phyloP scores from a whole-genome alignment of 1,140 invertebrate genomes.

The Rhizoglyphus robini region DNA sequence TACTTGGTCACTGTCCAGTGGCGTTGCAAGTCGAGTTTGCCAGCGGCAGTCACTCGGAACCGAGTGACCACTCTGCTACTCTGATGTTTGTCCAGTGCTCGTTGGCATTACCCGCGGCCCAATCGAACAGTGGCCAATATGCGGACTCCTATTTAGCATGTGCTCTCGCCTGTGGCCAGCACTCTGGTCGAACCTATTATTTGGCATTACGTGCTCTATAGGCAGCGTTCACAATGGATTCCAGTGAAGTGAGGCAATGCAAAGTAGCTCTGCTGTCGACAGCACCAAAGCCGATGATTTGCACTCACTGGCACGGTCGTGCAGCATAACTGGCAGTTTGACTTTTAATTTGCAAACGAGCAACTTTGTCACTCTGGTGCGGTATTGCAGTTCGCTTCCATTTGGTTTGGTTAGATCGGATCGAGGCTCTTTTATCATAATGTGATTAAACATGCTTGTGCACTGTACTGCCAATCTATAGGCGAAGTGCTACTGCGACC shows the following conservation, averaged over 20 bases:
- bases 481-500: not conserved
- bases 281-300: not conserved
- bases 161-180: not conserved
- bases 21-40: too few relatives aligned
- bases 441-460: constrained; percentile 9
- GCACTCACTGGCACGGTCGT: not conserved
- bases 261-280: not conserved
- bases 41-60: too few relatives aligned
- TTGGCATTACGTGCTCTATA: not conserved
- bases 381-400: not conserved
- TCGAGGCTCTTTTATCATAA: constrained; percentile 3
- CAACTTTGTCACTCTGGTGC: not conserved
- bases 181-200: not conserved
- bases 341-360: too few relatives aligned
- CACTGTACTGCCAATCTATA: not conserved
- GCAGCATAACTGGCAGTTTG: too few relatives aligned
- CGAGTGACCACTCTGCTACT: too few relatives aligned
- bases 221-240: not conserved
- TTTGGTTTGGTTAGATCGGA: not conserved
- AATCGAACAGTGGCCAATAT: not conserved
- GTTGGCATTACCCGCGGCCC: not conserved
- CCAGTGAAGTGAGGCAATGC: constrained; percentile 10
- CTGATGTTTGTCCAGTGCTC: too few relatives aligned
- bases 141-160: not conserved
- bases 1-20: too few relatives aligned